phyloP scores from a whole-genome alignment of 2,888 invertebrate species.

The Aporophyla nigra region DNA sequence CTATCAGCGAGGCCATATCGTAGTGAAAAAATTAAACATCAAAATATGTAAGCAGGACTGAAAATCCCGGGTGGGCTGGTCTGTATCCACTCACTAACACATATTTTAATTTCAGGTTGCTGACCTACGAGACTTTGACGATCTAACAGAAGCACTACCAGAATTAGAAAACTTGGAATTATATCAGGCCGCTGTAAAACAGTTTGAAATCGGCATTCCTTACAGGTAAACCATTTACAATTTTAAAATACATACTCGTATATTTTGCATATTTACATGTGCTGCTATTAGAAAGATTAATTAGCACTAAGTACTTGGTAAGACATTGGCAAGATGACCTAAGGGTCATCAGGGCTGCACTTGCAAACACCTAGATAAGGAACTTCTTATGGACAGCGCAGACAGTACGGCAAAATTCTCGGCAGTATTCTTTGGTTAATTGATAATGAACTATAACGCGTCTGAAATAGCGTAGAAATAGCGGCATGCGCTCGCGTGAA shows the following conservation, averaged over 20 bases:
- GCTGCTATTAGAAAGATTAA: not conserved
- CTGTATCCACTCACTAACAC: not conserved
- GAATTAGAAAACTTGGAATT: conserved; percentile 95
- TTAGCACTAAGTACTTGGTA: not conserved
- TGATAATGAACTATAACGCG: not conserved
- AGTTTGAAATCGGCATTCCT: conserved; percentile 95
- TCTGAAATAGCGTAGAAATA: not conserved
- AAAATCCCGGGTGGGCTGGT: not conserved
- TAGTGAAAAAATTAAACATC: not conserved
- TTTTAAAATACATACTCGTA: too few species aligned
- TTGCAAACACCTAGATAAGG: not conserved
- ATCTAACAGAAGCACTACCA: conserved; percentile 94
- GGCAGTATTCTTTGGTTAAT: not conserved
- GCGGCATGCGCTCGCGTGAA: not conserved
- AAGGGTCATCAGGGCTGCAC: too few species aligned
- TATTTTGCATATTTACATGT: not conserved
- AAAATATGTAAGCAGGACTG: not conserved
- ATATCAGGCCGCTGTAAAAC: conserved; percentile 96
- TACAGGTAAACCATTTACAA: conserved; percentile 86
- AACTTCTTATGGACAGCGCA: not conserved
- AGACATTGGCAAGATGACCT: not conserved
- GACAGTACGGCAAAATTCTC: not conserved
- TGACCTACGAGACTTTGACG: conserved; percentile 97
- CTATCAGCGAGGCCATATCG: not conserved
- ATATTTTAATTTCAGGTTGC: conserved; percentile 92